A percentile compares a stretch with the other conserved stretches of the same genome.
phyloP scores from a whole-genome alignment of 1,140 invertebrate species.

The Pseudomyrmex cubaensis region DNA sequence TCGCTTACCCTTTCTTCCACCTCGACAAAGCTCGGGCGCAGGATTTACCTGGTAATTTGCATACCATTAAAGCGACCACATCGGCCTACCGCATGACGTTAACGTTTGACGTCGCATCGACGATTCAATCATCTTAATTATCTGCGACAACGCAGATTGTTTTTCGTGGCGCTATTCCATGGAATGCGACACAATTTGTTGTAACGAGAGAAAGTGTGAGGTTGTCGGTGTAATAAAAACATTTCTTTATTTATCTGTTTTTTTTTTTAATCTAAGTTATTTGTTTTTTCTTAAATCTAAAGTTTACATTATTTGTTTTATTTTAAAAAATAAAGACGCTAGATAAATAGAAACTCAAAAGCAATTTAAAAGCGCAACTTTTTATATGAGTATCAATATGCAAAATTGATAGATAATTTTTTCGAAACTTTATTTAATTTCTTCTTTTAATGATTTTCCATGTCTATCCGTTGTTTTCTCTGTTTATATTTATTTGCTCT shows the following conservation, averaged over 20 bases:
- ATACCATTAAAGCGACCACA: conserved; percentile 55
- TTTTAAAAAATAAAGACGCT: too few relatives aligned
- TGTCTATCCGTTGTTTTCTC: not conserved
- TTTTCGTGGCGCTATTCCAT: not conserved
- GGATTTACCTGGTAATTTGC: conserved; percentile 57
- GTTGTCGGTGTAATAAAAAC: not conserved
- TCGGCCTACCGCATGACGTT: conserved; percentile 30
- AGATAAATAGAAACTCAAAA: too few relatives aligned
- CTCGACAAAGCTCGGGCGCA: conserved; percentile 40
- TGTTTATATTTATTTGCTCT: not conserved
- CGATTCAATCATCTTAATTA: conserved; percentile 65
- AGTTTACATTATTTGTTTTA: not conserved
- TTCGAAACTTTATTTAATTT: too few relatives aligned
- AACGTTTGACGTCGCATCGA: conserved; percentile 11
- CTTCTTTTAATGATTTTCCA: too few relatives aligned
- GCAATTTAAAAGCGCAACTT: too few relatives aligned
- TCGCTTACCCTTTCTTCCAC: not conserved
- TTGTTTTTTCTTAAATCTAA: too few relatives aligned
- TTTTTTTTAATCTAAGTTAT: too few relatives aligned
- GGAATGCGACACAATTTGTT: not conserved
- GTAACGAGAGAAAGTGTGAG: not conserved
- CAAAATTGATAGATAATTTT: too few relatives aligned
- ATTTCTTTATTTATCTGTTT: too few relatives aligned
- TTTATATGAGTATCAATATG: too few relatives aligned
- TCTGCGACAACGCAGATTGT: conserved; percentile 4